phyloP scores from a whole-genome alignment of 2,797 vertebrate species.

The Falco berigora region DNA sequence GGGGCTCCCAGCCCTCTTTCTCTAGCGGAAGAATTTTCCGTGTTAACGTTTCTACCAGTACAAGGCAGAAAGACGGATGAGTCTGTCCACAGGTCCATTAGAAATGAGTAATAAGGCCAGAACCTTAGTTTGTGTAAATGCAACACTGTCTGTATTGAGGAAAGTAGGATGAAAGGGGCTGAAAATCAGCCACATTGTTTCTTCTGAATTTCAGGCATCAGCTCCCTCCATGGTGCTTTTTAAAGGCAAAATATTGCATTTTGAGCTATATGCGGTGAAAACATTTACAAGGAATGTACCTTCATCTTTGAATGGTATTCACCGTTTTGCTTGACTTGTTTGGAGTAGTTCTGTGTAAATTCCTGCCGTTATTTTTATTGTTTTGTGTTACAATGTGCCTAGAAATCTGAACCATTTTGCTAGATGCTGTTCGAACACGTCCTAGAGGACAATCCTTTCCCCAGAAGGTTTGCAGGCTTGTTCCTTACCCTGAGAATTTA shows the following conservation, averaged over 20 bases:
- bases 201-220: background rate
- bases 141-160: background rate
- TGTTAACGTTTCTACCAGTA: accelerated
- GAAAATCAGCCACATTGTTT: background rate
- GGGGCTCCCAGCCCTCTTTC: background rate
- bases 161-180: background rate
- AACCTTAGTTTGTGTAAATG: background rate
- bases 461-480: constrained; percentile 9
- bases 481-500: background rate
- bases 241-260: background rate
- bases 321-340: background rate
- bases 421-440: background rate
- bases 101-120: background rate
- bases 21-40: background rate
- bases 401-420: constrained; percentile 27
- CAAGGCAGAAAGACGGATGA: background rate
- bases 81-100: background rate
- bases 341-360: background rate
- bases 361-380: constrained; percentile 14
- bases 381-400: constrained; percentile 31
- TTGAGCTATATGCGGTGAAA: background rate
- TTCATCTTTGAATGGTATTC: background rate
- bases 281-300: background rate
- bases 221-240: background rate
- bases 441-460: background rate